Evolutionary conservation across 2,797 vertebrate species (phyloP).

Genomic region (Arctocebus calabarensis): DNA sequence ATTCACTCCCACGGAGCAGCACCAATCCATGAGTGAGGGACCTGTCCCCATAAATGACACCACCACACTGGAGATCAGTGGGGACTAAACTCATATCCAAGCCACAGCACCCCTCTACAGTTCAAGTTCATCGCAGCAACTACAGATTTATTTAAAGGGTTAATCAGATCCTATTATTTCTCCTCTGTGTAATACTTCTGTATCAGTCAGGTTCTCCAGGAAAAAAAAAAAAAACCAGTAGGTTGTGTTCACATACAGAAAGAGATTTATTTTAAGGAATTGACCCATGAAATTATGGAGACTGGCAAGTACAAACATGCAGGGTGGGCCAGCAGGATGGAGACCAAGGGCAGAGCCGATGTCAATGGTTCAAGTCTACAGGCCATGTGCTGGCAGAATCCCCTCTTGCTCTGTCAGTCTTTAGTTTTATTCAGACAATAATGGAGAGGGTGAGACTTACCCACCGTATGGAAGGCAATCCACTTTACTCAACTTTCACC

Average conservation of each 20-base stretch:
- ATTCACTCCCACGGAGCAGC: not conserved
- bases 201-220: not conserved
- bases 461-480: not conserved
- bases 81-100: not conserved
- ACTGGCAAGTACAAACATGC: not conserved
- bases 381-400: not conserved
- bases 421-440: not conserved
- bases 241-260: rapidly evolving
- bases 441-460: not conserved
- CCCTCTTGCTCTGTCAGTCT: not conserved
- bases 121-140: not conserved
- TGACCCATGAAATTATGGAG: not conserved
- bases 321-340: not conserved
- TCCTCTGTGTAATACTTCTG: not conserved
- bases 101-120: not conserved
- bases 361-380: not conserved
- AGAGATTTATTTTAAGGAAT: not conserved
- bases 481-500: not conserved
- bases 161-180: not conserved
- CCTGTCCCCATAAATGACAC: not conserved
- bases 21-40: not conserved
- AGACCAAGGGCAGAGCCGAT: not conserved
- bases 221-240: not conserved
- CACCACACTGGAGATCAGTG: not conserved
- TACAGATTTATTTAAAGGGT: constrained; percentile 12